Base-by-base conservation (phyloP, 2,113 vertebrate genomes). In the Anguilla rostrata region DNA sequence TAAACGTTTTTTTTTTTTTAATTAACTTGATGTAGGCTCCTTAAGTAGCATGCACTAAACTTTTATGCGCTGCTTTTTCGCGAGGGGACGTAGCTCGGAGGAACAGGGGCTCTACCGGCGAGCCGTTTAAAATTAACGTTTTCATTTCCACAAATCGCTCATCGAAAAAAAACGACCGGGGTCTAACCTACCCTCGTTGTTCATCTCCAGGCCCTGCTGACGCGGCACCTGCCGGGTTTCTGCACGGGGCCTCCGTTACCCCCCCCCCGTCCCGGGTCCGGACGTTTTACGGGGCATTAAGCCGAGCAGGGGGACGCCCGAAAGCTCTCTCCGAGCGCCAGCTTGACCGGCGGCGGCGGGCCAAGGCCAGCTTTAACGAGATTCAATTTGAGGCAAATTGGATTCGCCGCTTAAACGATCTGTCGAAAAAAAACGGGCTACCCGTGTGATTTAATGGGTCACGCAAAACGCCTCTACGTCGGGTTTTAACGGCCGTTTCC, bases 331-430 rank as follows among this genome's bases (percentile, higher is more conserved):
- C 26, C 20, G 56, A n/a, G 20, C 40, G 22, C 63, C 78, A 34
- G 53, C 83, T 41, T 26, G 26, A 79, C 26, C 41, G 4, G 26
- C 15, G 41, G 22, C 53, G 43, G 29, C 66, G 26, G 57, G 43
- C 79, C 34, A 34, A n/a, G 46, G 46, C 78, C 83, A 82, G 81
- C 79, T 83, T 41, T 66, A 53, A 29, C 26, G 57, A 14, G 66
- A 56, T 79, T 56, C 86, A 81, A 87, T 87, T 86, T 85, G 85
- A 46, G 60, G 60, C 18, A 78, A 83, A 57, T 87, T 41, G 41
- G 81, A n/a, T 40, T 56, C 66, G 40, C 46, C 86, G 60, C 87
- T 87, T 85, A 86, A 91, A 88, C 20, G 8, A 16, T 87, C 83
- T 78, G 78, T 87, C 85, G 34, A 34, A 34, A 34, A 34, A 84